A percentile compares a stretch with the other conserved stretches of the same genome.
Conservation (phyloP, 1,140 invertebrate genomes). For the Ceratina australensis region DNA sequence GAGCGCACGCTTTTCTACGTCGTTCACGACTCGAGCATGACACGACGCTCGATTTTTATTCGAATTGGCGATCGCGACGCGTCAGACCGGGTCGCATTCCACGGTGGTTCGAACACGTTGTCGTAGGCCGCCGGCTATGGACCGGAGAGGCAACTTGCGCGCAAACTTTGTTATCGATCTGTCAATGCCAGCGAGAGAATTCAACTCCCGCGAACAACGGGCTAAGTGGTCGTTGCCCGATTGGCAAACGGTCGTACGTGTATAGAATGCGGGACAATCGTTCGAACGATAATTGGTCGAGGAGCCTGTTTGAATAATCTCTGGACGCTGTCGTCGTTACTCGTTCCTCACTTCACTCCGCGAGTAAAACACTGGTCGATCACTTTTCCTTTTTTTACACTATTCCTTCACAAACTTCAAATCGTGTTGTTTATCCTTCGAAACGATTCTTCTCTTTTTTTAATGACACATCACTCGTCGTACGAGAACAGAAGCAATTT, state of each 20-base stretch:
- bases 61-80: neutral
- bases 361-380: constrained; percentile 3
- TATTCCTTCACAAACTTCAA: constrained; percentile 10
- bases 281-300: neutral
- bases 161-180: constrained; percentile 71
- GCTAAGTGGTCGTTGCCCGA: neutral
- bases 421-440: neutral
- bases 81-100: constrained; percentile 36
- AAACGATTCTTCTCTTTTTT: neutral
- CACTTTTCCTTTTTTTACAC: constrained; percentile 17
- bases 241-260: too few relatives aligned
- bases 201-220: constrained; percentile 50
- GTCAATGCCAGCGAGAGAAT: constrained; percentile 69
- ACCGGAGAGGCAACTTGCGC: constrained; percentile 49
- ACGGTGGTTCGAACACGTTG: neutral
- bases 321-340: neutral
- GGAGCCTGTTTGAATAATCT: neutral
- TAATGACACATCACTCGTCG: neutral
- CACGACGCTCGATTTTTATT: neutral
- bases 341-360: constrained; percentile 3
- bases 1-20: neutral
- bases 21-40: constrained; percentile 20
- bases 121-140: constrained; percentile 34
- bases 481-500: constrained; percentile 11
- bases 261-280: neutral